Evolutionary conservation across 2,888 invertebrate species (phyloP), one percentile per base, ranked within the genome.

Genomic region (Pollenia angustigena): DNA sequence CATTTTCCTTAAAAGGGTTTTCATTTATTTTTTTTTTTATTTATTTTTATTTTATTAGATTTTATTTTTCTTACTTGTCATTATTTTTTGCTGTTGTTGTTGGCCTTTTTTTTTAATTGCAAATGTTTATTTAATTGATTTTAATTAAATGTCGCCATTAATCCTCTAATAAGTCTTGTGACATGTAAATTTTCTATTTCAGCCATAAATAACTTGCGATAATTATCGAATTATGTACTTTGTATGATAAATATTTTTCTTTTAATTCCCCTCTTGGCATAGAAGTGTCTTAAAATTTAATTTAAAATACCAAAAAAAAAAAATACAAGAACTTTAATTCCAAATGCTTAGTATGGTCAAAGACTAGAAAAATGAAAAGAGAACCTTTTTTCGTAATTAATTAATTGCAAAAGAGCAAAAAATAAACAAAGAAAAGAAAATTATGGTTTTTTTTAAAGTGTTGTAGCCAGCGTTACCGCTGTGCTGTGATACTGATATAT

Each of bases 141-240:
- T 76, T 58, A 82, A 76, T 82, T 82, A 76, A 62, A 82, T 76
- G 62, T 76, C 82, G 54, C 69, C 76, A 69, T 62, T 82, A 76
- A 76, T 32, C 75, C 81, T 42, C n/a, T 48, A 14, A 42, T 46
- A 40, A 52, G 60, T 54, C 62, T 69, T 62, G 69, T 64, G 54
- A 69, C 82, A 82, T 82, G 76, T 82, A 76, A 82, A 82, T 76
- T 76, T 76, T 82, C 69, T 76, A 62, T 48, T 62, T n/a, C 40
- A 46, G 68, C 54, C 76, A 69, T 62, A 76, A 82, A 76, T 82
- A 76, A 69, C 48, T 62, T 60, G 69, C 52, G 18, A 62, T 48
- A 82, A 82, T 76, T 82, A 71, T 71, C 10, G 76, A 23, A 75
- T 75, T 18, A 68, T 48, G 54, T 52, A 54, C n/a, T 18, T 42